These are phyloP conservation scores for Tangara arthus DNA, from an alignment of 2,797 vertebrate species.

Conservation along the genomic window DNA sequence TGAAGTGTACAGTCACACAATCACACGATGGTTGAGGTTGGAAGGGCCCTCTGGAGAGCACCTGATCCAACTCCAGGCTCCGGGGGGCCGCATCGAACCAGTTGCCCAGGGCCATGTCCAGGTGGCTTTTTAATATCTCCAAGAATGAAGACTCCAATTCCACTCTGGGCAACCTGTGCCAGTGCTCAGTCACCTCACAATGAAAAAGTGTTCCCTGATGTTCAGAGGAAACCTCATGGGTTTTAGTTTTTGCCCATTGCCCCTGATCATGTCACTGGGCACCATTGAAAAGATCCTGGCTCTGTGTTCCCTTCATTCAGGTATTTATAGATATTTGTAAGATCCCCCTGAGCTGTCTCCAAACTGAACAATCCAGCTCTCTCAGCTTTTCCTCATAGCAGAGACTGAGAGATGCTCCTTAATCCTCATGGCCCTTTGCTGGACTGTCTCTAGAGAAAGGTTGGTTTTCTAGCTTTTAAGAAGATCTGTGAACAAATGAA, in stretches of 20 bases:
- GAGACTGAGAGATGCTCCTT: background rate
- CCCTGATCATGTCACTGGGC: background rate
- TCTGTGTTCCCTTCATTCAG: background rate
- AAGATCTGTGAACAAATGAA: background rate
- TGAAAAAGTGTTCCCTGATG: background rate
- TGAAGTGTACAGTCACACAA: background rate
- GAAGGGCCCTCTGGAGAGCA: background rate
- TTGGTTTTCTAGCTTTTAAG: background rate
- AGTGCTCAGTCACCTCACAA: fast-evolving
- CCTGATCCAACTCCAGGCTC: background rate
- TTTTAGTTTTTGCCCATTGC: background rate
- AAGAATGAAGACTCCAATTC: background rate
- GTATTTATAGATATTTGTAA: background rate
- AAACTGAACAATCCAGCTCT: background rate
- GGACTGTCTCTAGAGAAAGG: background rate
- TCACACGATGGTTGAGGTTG: background rate
- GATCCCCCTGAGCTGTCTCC: background rate
- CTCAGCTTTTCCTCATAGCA: background rate
- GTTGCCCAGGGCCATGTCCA: background rate
- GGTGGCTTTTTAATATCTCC: background rate
- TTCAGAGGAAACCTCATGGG: background rate
- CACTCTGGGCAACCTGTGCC: background rate
- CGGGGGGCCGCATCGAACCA: background rate
- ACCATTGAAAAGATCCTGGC: background rate
- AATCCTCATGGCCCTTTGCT: background rate